Evolutionary conservation across 2,113 vertebrate genomes (phyloP).

Genomic region (Gopherus evgoodei): DNA sequence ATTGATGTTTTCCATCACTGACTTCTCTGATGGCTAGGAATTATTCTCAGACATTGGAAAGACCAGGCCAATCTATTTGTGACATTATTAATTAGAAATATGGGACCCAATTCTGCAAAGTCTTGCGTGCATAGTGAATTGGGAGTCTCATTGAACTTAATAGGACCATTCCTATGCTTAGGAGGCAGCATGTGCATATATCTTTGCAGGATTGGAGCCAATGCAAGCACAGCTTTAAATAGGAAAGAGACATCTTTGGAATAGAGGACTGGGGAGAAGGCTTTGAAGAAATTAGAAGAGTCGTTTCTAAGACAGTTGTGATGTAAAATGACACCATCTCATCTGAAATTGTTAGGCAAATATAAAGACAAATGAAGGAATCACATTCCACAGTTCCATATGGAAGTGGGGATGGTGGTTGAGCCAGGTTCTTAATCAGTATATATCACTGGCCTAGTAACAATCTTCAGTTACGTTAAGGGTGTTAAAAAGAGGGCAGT

Average conservation of each 20-base stretch:
- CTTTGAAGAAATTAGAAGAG: neutral
- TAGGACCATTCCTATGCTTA: conserved; percentile 31
- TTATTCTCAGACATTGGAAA: conserved; percentile 24
- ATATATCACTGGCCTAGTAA: conserved; percentile 24
- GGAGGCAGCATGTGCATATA: neutral
- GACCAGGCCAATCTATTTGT: conserved; percentile 35
- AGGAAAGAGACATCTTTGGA: neutral
- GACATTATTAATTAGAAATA: neutral
- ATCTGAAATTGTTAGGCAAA: conserved; percentile 47
- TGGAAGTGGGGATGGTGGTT: conserved; percentile 31
- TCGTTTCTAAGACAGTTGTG: neutral
- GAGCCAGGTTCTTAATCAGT: conserved; percentile 23
- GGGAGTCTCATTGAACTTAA: conserved; percentile 23
- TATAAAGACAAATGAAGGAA: conserved; percentile 21
- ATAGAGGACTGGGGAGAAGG: neutral
- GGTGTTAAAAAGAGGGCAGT: too few species aligned
- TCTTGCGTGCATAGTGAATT: neutral
- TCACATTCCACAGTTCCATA: conserved; percentile 38
- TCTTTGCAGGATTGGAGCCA: neutral
- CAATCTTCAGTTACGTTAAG: neutral
- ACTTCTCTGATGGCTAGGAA: neutral
- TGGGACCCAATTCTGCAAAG: conserved; percentile 9
- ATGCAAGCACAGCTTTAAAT: neutral
- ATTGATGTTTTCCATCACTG: conserved; percentile 26
- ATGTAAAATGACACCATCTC: neutral